Evolutionary conservation across 2,113 vertebrate species (phyloP), one percentile per base, ranked within the genome.

Genomic region (Nymphicus hollandicus): DNA sequence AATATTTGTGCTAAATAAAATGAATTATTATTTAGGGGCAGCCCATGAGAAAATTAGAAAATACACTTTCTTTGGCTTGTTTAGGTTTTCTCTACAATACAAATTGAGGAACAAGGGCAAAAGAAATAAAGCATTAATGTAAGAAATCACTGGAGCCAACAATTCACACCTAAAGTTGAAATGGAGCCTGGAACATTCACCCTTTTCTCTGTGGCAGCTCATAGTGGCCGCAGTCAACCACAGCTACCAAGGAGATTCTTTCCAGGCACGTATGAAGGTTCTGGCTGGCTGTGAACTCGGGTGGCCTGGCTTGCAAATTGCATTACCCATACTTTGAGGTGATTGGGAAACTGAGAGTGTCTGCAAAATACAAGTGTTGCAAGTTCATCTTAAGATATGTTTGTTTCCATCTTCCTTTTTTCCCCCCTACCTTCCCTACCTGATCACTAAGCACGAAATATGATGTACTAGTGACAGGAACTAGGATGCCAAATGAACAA

Each of bases 281-380:
- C 72, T 41, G 69, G 17, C 78, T 76, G 41, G 4, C 76, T 12
- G 17, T 18, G 84, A 86, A 31, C 71, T 29, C 56, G 5, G 6
- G 46, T 71, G 89, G 52, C 70, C 47, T 33, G 10, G 17, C 87
- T 29, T 28, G 72, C 64, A 43, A 13, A 68, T 52, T 12, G 31
- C 2, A 12, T 80, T 71, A 2, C 72, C 24, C 17, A 0, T 24
- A 10, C 33, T 53, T 33, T 5, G 69, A 70, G 69, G 27, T 0
- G 1, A 11, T 81, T 70, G 81, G 90, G 70, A 56, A 56, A 16
- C 1, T 1, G 33, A 37, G 18, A 61, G 10, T 5, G 33, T 43
- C 68, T 80, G 77, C 19, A 70, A 81, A 89, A 50, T 6, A 18
- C 20, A 6, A 43, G 29, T 7, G 15, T 6, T 35, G 58, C 6